A percentile compares a stretch with the other conserved stretches of the same genome.
These are phyloP conservation scores for Sesia bembeciformis DNA, from an alignment of 2,888 invertebrate species.

Conservation along the genomic window DNA sequence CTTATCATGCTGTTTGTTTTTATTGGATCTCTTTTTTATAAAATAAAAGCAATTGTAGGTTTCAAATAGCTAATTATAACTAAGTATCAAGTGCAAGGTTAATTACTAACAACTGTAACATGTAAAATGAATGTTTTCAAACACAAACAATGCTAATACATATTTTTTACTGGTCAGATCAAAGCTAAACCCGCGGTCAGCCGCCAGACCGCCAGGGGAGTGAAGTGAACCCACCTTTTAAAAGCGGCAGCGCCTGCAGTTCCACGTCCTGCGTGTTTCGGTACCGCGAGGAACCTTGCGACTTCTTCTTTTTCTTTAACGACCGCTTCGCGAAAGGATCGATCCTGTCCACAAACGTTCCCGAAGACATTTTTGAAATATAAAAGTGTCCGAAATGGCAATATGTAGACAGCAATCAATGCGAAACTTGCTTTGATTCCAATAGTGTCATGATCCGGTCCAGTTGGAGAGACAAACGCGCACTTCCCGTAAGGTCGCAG, in stretches of 20 bases:
- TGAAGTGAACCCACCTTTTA: slow-evolving; percentile 86
- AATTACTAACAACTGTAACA: no score
- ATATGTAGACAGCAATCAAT: slow-evolving; percentile 68
- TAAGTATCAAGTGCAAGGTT: no score
- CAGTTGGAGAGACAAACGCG: slow-evolving; percentile 64
- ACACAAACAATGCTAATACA: no score
- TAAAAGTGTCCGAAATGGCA: slow-evolving; percentile 67
- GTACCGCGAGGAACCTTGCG: slow-evolving; percentile 99
- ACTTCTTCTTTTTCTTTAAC: slow-evolving; percentile 98
- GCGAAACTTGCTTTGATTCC: slow-evolving; percentile 66
- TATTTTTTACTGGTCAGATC: no score
- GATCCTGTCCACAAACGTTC: slow-evolving; percentile 98
- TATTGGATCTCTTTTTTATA: no score
- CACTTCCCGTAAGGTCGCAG: slow-evolving; percentile 63
- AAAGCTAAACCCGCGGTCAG: no score
- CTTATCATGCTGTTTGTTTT: no score
- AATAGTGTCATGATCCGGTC: slow-evolving; percentile 70
- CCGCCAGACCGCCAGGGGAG: no score
- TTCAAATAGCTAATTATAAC: no score
- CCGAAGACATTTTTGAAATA: slow-evolving; percentile 79
- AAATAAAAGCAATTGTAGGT: no score
- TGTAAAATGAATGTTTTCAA: no score
- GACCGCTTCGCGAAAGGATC: slow-evolving; percentile 99
- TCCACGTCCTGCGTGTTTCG: slow-evolving; percentile 98
- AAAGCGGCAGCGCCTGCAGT: slow-evolving; percentile 93